phyloP scores from a whole-genome alignment of 23 tunicate species.

The Styela plicata region DNA sequence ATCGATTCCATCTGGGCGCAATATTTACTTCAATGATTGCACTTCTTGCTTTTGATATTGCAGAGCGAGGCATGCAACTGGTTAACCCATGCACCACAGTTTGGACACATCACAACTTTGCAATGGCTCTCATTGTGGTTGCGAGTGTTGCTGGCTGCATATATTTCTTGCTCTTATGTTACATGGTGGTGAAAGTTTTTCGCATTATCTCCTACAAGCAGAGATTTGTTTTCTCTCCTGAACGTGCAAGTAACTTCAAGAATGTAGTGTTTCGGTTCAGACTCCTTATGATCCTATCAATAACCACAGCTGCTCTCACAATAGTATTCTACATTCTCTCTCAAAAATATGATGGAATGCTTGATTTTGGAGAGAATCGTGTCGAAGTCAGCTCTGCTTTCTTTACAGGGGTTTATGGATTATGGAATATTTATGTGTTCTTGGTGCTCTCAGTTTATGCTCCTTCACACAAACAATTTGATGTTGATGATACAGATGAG shows the following conservation, averaged over 20 bases:
- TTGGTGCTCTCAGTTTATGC: conserved; percentile 77
- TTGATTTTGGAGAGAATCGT: conserved; percentile 19
- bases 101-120: conserved; percentile 72
- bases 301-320: conserved; percentile 65
- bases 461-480: conserved; percentile 84
- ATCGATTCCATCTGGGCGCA: conserved; percentile 56
- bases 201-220: conserved; percentile 69
- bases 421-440: conserved; percentile 89
- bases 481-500: conserved; percentile 4
- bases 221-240: conserved; percentile 35
- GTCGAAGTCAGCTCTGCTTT: conserved; percentile 50
- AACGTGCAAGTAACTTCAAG: conserved; percentile 30
- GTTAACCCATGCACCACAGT: conserved; percentile 67
- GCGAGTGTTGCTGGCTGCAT: conserved; percentile 46
- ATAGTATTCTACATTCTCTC: conserved; percentile 63
- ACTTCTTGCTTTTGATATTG: conserved; percentile 71
- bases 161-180: conserved; percentile 49
- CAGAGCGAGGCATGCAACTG: conserved; percentile 78
- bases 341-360: conserved; percentile 66
- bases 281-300: conserved; percentile 52
- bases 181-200: conserved; percentile 64
- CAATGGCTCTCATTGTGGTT: conserved; percentile 36
- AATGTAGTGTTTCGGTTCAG: conserved; percentile 51
- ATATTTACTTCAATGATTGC: conserved; percentile 48
- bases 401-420: conserved; percentile 81